Conservation (phyloP, 1,140 invertebrate species). For the Sitodiplosis mosellana region DNA sequence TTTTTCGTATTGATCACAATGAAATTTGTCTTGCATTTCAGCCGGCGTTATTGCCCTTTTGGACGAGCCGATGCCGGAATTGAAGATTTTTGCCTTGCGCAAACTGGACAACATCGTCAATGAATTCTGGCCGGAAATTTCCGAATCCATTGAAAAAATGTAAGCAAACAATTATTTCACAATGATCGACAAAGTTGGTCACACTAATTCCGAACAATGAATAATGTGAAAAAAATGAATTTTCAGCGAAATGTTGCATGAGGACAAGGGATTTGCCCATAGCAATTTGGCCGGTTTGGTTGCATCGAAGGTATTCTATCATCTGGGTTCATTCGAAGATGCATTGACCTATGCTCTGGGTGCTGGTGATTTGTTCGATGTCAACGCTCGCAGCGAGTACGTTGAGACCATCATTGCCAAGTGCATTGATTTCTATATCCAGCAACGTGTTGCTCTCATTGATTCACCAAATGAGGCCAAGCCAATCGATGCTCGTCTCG, state of each 20-base stretch:
- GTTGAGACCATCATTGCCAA: slow-evolving; percentile 93
- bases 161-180: slow-evolving; percentile 25
- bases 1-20: neutral
- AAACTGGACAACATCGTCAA: slow-evolving; percentile 88
- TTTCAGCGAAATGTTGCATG: slow-evolving; percentile 77
- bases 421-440: slow-evolving; percentile 89
- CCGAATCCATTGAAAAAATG: slow-evolving; percentile 95
- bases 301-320: slow-evolving; percentile 97
- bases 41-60: slow-evolving; percentile 90
- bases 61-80: slow-evolving; percentile 79
- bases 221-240: neutral
- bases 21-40: neutral
- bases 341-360: slow-evolving; percentile 86
- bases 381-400: slow-evolving; percentile 84
- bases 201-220: too few relatives aligned
- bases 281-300: slow-evolving; percentile 88
- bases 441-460: slow-evolving; percentile 53
- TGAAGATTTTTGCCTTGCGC: slow-evolving; percentile 82
- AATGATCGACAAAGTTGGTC: too few relatives aligned
- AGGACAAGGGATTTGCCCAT: slow-evolving; percentile 74
- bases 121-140: slow-evolving; percentile 97
- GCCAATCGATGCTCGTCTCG: slow-evolving; percentile 69
- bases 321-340: slow-evolving; percentile 90
- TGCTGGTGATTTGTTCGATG: slow-evolving; percentile 84
- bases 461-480: slow-evolving; percentile 42